These are phyloP conservation scores for Ameiurus melas DNA, from an alignment of 2,113 vertebrate genomes.

Conservation along the genomic window DNA sequence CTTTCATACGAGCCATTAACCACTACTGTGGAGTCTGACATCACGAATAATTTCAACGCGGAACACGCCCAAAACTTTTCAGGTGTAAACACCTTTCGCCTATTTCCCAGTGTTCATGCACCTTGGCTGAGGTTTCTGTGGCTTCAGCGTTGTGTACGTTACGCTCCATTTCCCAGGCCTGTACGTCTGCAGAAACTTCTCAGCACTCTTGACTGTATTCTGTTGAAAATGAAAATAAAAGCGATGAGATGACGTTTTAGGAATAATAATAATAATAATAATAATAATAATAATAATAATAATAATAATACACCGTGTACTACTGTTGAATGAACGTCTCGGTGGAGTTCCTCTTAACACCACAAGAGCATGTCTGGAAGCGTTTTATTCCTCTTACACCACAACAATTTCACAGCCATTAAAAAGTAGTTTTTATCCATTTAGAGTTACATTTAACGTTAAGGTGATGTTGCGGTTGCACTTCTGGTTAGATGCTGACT, in stretches of 20 bases:
- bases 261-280: no score
- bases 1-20: no score
- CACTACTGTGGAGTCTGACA: no score
- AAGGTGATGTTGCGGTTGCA: background rate
- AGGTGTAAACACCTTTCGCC: background rate
- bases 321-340: background rate
- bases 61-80: no score
- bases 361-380: background rate
- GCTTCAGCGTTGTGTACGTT: constrained; percentile 69
- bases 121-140: constrained; percentile 79
- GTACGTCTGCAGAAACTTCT: constrained; percentile 77
- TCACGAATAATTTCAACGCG: no score
- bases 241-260: background rate
- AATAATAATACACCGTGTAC: no score
- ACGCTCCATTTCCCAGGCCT: constrained; percentile 78
- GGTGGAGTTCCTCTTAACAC: background rate
- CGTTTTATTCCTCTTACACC: no score
- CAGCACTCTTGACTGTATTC: constrained; percentile 92
- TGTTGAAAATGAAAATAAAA: constrained; percentile 55
- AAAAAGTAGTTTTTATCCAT: background rate
- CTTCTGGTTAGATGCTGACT: background rate
- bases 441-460: background rate
- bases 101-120: constrained; percentile 40
- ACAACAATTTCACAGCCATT: background rate
- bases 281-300: no score